Base-by-base conservation (phyloP, 2,113 vertebrate species). In the Macrotus californicus region DNA sequence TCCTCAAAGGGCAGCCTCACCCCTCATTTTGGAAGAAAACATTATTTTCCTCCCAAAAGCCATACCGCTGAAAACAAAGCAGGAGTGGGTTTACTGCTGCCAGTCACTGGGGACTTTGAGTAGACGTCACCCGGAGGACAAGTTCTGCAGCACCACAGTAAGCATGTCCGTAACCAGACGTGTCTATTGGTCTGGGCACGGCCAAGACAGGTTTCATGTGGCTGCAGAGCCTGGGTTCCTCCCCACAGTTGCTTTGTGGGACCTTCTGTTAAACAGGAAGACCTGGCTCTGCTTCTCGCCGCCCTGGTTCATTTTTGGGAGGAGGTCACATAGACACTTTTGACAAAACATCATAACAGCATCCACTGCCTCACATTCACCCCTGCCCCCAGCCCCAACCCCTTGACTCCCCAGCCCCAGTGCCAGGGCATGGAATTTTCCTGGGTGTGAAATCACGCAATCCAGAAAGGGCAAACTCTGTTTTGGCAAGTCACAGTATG, bases 91-190 rank as follows among this genome's bases (percentile, higher is more conserved):
- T 89, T 61, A 61, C 86, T 94, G 56, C 52, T 87, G 79, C 72
- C 64, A 89, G 61, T 90, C 82, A 92, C 54, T 89, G 72, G 34
- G 48, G 41, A 88, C 93, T 94, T 94, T 82, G 46, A 92, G 77
- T 69, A 75, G 95, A 86, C 18, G 83, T 31, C 16, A 80, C 64
- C 87, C 89, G 24, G 73, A 54, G 34, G 86, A 84, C n/a, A 34
- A 10, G 43, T 36, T 94, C 50, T 82, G 59, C 95, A 94, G 50
- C 31, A 5, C 56, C 52, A 31, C 43, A 52, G 59, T 73, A n/a
- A 69, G 61, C 18, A 18, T 52, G 14, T 66, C 83, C 79, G 39
- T 87, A 67, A 95, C 76, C 92, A 81, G 87, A 66, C 34, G 13
- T 50, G 29, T 21, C 72, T 72, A 13, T 66, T 76, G 95, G 93